These are phyloP conservation scores for Aphidius colemani DNA, from an alignment of 2,888 invertebrate genomes.

Conservation along the genomic window DNA sequence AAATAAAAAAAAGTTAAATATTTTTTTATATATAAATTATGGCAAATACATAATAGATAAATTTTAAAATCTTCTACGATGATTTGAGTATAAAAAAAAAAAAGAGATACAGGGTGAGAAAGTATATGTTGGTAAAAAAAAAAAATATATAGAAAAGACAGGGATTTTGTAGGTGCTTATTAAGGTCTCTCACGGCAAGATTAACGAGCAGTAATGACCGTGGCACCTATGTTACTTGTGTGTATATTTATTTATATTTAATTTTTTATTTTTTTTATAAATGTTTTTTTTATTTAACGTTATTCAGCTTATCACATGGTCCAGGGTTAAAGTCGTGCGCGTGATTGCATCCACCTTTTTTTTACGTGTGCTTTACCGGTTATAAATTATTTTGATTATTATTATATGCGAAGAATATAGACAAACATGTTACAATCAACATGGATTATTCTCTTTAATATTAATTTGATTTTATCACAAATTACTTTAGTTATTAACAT, in stretches of 20 bases:
- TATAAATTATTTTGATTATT: too few relatives aligned
- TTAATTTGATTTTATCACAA: too few relatives aligned
- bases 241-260: slow-evolving; percentile 21
- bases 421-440: too few relatives aligned
- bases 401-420: too few relatives aligned
- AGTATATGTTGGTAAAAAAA: slow-evolving; percentile 21
- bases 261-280: slow-evolving; percentile 22
- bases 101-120: slow-evolving; percentile 22
- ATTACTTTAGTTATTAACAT: too few relatives aligned
- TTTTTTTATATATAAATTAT: too few relatives aligned
- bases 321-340: too few relatives aligned
- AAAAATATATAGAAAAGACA: slow-evolving; percentile 28
- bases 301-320: too few relatives aligned
- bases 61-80: background rate
- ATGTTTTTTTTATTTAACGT: slow-evolving; percentile 7
- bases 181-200: slow-evolving; percentile 45
- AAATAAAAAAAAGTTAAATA: background rate
- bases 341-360: too few relatives aligned
- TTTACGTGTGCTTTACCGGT: too few relatives aligned
- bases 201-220: slow-evolving; percentile 48
- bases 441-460: too few relatives aligned
- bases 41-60: too few relatives aligned
- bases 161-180: slow-evolving; percentile 44
- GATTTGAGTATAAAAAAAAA: slow-evolving; percentile 20
- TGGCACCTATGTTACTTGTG: slow-evolving; percentile 40